These are phyloP conservation scores for Callitettix versicolor DNA, from an alignment of 1,140 invertebrate species.

Conservation along the genomic window DNA sequence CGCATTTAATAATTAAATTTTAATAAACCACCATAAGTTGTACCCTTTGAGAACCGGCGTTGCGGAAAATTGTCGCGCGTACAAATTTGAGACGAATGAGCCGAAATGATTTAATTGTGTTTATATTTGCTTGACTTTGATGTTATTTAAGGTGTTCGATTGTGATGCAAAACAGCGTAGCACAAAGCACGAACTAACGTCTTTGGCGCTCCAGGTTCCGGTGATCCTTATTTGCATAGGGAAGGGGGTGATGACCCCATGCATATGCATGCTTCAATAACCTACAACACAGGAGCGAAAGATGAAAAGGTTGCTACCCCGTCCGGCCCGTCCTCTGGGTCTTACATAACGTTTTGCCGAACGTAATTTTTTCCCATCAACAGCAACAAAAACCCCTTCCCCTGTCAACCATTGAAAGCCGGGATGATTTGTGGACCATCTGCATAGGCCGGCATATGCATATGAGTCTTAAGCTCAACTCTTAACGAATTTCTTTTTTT, in stretches of 20 bases:
- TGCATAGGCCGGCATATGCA: slow-evolving; percentile 5
- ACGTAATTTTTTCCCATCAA: slow-evolving; percentile 12
- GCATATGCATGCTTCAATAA: slow-evolving; percentile 8
- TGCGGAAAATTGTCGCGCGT: no score
- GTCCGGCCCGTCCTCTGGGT: not conserved
- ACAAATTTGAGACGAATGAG: no score
- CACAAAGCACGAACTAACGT: slow-evolving; percentile 5
- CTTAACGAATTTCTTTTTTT: slow-evolving; percentile 11
- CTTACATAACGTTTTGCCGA: not conserved
- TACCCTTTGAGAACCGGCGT: no score
- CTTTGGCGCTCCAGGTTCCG: not conserved
- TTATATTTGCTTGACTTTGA: no score
- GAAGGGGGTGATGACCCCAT: slow-evolving; percentile 5
- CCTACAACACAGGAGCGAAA: slow-evolving; percentile 1
- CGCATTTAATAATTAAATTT: no score
- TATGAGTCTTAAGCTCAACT: slow-evolving; percentile 1
- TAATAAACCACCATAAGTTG: no score
- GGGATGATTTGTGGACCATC: slow-evolving; percentile 7
- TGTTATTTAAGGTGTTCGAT: not conserved
- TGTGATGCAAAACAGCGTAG: not conserved
- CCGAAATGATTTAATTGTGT: no score
- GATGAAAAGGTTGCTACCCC: slow-evolving; percentile 3
- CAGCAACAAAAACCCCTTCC: not conserved
- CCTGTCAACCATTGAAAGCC: not conserved
- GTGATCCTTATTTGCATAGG: not conserved